phyloP scores from a whole-genome alignment of 2,797 vertebrate genomes.

The Spinibarbus caldwelli region DNA sequence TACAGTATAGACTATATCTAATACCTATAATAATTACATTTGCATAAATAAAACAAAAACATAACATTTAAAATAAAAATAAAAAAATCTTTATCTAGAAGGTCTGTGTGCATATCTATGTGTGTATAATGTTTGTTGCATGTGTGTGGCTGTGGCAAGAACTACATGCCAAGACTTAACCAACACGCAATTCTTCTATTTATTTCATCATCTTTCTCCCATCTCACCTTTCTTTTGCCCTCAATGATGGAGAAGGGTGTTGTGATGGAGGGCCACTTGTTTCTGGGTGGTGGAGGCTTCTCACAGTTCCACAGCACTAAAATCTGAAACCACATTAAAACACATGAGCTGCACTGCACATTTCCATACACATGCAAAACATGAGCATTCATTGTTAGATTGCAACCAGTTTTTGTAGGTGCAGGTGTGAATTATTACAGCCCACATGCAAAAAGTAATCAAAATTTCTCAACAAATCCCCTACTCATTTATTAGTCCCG shows the following conservation, averaged over 20 bases:
- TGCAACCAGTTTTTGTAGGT: background rate
- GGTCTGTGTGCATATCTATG: background rate
- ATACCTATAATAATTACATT: background rate
- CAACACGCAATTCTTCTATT: background rate
- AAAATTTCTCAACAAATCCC: background rate
- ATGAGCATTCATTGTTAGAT: background rate
- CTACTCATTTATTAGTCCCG: background rate
- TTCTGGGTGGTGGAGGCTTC: slow-evolving; percentile 79
- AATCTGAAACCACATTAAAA: slow-evolving; percentile 67
- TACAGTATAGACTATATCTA: background rate
- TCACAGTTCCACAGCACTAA: slow-evolving; percentile 83
- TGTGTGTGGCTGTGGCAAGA: background rate
- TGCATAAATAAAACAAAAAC: background rate
- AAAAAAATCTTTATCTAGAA: background rate
- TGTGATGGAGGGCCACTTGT: slow-evolving; percentile 83
- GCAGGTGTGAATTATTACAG: background rate
- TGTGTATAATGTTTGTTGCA: background rate
- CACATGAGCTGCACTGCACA: background rate
- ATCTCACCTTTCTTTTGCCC: slow-evolving; percentile 78
- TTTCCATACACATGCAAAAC: background rate
- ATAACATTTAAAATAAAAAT: background rate
- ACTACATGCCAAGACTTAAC: background rate
- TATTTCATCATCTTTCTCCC: background rate
- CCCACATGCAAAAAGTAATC: background rate
- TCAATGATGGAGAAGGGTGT: slow-evolving; percentile 81